These are phyloP conservation scores for Himalopsyche phryganea DNA, from an alignment of 1,140 invertebrate species.

Conservation along the genomic window DNA sequence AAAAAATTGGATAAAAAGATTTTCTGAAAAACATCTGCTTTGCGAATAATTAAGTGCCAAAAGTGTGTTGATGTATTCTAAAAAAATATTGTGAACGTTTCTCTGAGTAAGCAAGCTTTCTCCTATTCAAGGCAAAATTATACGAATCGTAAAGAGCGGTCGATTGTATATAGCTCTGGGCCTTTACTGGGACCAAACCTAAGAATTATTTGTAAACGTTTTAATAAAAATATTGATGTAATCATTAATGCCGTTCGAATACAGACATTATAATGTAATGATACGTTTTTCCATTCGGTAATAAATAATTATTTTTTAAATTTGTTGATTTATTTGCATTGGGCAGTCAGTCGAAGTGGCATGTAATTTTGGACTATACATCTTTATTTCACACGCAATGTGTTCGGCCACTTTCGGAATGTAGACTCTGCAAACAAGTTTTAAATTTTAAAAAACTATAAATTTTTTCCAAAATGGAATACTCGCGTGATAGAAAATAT, in stretches of 20 bases:
- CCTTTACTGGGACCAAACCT: not conserved
- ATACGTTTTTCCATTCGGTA: conserved; percentile 15
- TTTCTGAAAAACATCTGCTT: too few relatives aligned
- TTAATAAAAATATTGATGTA: conserved; percentile 22
- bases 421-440: too few relatives aligned
- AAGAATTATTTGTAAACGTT: conserved; percentile 12
- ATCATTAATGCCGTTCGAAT: conserved; percentile 19
- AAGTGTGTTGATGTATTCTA: too few relatives aligned
- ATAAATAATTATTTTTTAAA: conserved; percentile 18
- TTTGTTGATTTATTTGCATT: conserved; percentile 23
- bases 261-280: conserved; percentile 24
- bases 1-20: too few relatives aligned
- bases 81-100: not conserved
- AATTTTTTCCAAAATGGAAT: too few relatives aligned
- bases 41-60: too few relatives aligned
- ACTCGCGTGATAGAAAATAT: too few relatives aligned
- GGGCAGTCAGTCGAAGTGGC: not conserved
- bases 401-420: too few relatives aligned
- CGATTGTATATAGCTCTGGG: conserved; percentile 5
- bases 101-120: conserved; percentile 14
- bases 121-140: conserved; percentile 12
- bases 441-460: too few relatives aligned
- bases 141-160: conserved; percentile 8
- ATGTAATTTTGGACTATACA: conserved; percentile 14
- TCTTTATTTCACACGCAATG: conserved; percentile 4